phyloP scores from a whole-genome alignment of 2,888 invertebrate genomes.

The Tenthredo notha region DNA sequence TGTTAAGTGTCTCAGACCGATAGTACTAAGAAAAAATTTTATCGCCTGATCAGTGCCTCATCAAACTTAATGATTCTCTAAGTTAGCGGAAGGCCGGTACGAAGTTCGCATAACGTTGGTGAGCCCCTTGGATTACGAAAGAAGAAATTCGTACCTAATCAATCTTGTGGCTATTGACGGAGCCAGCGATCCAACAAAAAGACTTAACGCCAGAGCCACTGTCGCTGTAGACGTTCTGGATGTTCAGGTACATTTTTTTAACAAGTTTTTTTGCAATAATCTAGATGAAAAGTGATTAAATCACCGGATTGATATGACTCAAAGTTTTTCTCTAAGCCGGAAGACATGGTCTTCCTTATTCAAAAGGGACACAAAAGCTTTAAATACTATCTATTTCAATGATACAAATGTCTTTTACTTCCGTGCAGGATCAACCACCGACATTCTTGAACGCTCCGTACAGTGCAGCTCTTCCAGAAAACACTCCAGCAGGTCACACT shows the following conservation, averaged over 20 bases:
- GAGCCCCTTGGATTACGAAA: constrained; percentile 88
- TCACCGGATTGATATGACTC: background rate
- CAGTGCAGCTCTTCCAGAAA: constrained; percentile 88
- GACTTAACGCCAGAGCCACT: constrained; percentile 85
- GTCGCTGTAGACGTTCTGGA: constrained; percentile 88
- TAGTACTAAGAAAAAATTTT: background rate
- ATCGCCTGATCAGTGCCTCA: constrained; percentile 1
- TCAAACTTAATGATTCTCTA: constrained; percentile 61
- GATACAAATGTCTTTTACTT: background rate
- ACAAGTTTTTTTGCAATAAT: constrained; percentile 36
- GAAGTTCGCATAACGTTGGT: constrained; percentile 85
- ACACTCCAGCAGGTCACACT: constrained; percentile 81
- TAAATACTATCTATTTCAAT: background rate
- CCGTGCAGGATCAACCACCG: constrained; percentile 86
- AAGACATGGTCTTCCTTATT: background rate
- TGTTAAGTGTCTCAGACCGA: background rate
- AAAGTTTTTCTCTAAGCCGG: background rate
- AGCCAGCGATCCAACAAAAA: constrained; percentile 80
- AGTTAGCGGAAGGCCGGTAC: constrained; percentile 86
- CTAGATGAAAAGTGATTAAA: background rate
- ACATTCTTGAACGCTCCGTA: constrained; percentile 90
- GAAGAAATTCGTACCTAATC: constrained; percentile 86
- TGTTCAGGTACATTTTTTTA: constrained; percentile 80
- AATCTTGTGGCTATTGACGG: constrained; percentile 85
- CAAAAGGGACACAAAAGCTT: background rate